A percentile compares a stretch with the other conserved stretches of the same genome.
These are phyloP conservation scores for Nomada flava DNA, from an alignment of 2,888 invertebrate species.

Conservation along the genomic window DNA sequence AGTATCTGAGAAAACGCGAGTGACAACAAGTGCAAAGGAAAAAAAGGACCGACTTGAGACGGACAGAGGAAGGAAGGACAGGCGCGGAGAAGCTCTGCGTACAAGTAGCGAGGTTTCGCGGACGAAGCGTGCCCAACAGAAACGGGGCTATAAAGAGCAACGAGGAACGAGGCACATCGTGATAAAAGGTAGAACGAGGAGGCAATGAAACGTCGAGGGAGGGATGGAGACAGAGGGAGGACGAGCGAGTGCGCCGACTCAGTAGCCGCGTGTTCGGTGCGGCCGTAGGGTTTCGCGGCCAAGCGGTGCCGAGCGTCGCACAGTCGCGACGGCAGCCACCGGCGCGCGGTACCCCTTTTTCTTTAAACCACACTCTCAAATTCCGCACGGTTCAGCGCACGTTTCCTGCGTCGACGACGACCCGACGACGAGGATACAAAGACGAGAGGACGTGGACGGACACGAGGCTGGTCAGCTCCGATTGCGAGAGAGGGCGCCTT, in stretches of 20 bases:
- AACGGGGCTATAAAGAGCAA: slow-evolving; percentile 38
- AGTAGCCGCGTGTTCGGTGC: slow-evolving; percentile 82
- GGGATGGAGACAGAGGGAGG: slow-evolving; percentile 59
- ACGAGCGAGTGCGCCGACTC: slow-evolving; percentile 81
- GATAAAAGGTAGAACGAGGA: slow-evolving; percentile 31
- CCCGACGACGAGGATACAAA: slow-evolving; percentile 53
- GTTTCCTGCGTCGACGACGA: slow-evolving; percentile 67
- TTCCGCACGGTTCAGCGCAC: slow-evolving; percentile 71
- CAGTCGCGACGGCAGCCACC: slow-evolving; percentile 84
- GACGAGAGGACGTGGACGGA: slow-evolving; percentile 43
- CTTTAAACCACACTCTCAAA: slow-evolving; percentile 70
- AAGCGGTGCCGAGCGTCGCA: slow-evolving; percentile 82
- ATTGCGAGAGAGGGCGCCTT: slow-evolving; percentile 63
- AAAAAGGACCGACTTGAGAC: neutral
- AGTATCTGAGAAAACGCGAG: slow-evolving; percentile 25
- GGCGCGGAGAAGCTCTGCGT: slow-evolving; percentile 35
- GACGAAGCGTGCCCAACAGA: slow-evolving; percentile 40
- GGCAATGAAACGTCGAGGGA: slow-evolving; percentile 41
- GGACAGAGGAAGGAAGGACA: slow-evolving; percentile 35
- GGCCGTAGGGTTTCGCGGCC: slow-evolving; percentile 81
- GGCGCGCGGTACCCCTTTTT: slow-evolving; percentile 82
- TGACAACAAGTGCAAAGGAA: slow-evolving; percentile 10
- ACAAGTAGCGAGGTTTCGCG: slow-evolving; percentile 43
- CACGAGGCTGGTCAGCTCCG: slow-evolving; percentile 29
- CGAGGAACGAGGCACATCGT: slow-evolving; percentile 19